Evolutionary conservation across 2,888 invertebrate species (phyloP).

Genomic region (Hydrotaea cyrtoneurina): DNA sequence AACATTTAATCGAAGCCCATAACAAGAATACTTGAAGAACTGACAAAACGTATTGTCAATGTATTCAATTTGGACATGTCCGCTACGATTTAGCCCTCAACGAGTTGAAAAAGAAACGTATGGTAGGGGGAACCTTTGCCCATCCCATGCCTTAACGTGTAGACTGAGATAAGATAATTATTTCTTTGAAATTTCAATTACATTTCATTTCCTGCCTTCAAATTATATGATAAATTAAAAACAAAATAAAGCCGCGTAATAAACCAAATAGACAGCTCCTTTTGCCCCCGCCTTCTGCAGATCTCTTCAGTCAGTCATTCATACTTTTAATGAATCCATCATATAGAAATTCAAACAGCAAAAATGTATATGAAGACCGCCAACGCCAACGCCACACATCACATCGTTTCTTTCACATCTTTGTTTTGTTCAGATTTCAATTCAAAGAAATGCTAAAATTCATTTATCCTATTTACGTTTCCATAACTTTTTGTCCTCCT

Average conservation of each 20-base stretch:
- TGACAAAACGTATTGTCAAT: too few species aligned
- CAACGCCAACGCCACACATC: conserved; percentile 1
- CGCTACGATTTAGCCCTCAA: too few species aligned
- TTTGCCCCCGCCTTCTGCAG: background rate
- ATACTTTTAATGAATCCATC: conserved; percentile 31
- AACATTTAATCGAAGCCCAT: too few species aligned
- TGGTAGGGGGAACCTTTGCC: background rate
- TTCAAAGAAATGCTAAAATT: conserved; percentile 60
- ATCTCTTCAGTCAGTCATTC: conserved; percentile 17
- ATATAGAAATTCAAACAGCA: background rate
- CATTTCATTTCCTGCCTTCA: conserved; percentile 25
- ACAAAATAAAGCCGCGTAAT: conserved; percentile 10
- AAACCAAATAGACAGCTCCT: background rate
- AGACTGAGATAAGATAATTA: background rate
- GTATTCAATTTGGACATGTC: too few species aligned
- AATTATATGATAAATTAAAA: conserved; percentile 16
- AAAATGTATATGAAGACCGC: background rate
- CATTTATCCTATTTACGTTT: conserved; percentile 41
- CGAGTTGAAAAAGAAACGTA: too few species aligned
- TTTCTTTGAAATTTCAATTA: conserved; percentile 21
- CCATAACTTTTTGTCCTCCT: conserved; percentile 23
- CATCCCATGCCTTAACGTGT: background rate
- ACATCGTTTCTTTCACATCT: conserved; percentile 12
- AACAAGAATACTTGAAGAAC: too few species aligned
- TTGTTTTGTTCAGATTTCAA: conserved; percentile 26